Base-by-base conservation (phyloP, 2,888 invertebrate genomes). In the Amphipoea lucens region DNA sequence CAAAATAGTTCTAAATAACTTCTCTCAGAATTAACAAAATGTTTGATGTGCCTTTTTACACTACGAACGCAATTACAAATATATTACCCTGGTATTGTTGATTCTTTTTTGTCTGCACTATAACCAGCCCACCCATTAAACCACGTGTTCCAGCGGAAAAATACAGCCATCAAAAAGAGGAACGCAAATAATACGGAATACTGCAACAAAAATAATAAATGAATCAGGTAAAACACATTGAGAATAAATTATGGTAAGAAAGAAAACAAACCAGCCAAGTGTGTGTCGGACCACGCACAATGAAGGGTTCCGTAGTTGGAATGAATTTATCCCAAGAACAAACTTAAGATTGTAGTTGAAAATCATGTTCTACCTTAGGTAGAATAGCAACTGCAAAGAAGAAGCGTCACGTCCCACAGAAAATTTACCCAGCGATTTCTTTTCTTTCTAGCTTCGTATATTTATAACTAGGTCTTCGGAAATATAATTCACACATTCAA, bases 131-230 rank as follows among this genome's bases (percentile, higher is more conserved):
- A 94, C n/a, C 94, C 94, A 62, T 84, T 60, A 0, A 90, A 70
- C 89, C 90, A 93, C 4, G 70, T 78, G 70, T 85, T 91, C 93
- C 92, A 94, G 5, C 95, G 94, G 5, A 87, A 85, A 36, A 93
- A 89, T 23, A 93, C 90, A 12, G 83, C 4, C 0, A 81, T 0
- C 14, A 93, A 76, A 11, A 81, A 83, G 0, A 91, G 4, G 5
- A 90, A 0, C 6, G 87, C 23, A 65, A 92, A 93, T 1, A 93
- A n/a, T 4, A 91, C 14, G 12, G 92, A 78, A 1, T 92, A 60
- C 95, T 94, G 90, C 23, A 93, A 93, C 36, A 48, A 76, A 36
- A 20, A 69, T 0, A 11, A 54, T 36, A 17, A 60, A 5, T 17
- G 17, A 57, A 17, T 73, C 5, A 12, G 14, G 14, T 51, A 20